Conservation (phyloP, 2,113 vertebrate species). For the Zosterops pallidus region DNA sequence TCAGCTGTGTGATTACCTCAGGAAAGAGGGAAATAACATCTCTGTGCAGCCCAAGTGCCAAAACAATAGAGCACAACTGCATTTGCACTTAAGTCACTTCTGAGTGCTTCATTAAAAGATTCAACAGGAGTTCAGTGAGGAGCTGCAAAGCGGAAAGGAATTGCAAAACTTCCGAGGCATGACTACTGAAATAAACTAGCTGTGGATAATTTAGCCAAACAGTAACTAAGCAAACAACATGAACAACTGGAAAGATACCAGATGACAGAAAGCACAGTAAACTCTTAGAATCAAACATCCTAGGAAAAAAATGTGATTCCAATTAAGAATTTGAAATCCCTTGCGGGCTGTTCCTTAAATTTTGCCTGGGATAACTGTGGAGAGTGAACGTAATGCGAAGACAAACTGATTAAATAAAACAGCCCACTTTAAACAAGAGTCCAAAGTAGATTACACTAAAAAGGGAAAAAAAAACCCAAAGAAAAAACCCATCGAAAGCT, state of each 20-base stretch:
- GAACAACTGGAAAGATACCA: not conserved
- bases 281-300: not conserved
- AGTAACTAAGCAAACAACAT: not conserved
- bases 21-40: not conserved
- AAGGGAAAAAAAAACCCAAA: not conserved
- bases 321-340: not conserved
- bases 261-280: not conserved
- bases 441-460: not conserved
- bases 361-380: not conserved
- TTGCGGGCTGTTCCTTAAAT: not conserved
- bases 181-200: constrained; percentile 6
- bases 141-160: not conserved
- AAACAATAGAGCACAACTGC: not conserved
- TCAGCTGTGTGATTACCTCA: not conserved
- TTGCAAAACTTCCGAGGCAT: not conserved
- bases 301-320: not conserved
- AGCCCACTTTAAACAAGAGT: not conserved
- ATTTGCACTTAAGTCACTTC: not conserved
- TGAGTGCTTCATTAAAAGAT: not conserved
- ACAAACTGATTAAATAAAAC: not conserved
- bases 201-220: not conserved
- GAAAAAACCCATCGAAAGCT: not conserved
- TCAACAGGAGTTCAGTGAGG: not conserved
- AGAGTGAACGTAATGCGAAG: not conserved
- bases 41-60: not conserved